phyloP scores from a whole-genome alignment of 2,797 vertebrate genomes.

The Toxotes lorentzi region DNA sequence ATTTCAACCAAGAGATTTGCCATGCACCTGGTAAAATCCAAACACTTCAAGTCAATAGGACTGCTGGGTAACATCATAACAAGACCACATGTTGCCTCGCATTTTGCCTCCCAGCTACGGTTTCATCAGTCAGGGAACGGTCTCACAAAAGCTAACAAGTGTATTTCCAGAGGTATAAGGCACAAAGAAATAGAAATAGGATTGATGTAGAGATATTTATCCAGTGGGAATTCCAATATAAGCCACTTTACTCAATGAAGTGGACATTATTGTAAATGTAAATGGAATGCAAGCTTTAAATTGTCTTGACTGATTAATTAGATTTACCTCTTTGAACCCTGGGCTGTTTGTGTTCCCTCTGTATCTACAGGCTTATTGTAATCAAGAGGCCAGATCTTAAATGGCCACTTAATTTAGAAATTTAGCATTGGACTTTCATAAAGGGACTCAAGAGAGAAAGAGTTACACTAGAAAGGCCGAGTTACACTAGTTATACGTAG shows the following conservation, averaged over 20 bases:
- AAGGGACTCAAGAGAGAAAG: neutral
- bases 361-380: slow-evolving; percentile 4
- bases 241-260: slow-evolving; percentile 19
- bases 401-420: neutral
- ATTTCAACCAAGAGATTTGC: slow-evolving; percentile 70
- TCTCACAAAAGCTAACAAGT: slow-evolving; percentile 5
- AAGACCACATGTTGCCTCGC: slow-evolving; percentile 52
- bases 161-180: neutral
- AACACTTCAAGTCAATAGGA: slow-evolving; percentile 71
- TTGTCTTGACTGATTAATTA: slow-evolving; percentile 11
- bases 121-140: slow-evolving; percentile 21
- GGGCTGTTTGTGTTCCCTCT: slow-evolving; percentile 11
- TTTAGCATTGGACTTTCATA: neutral
- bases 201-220: neutral
- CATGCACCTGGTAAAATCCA: slow-evolving; percentile 68
- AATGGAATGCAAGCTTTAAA: slow-evolving; percentile 13
- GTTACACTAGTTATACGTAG: neutral
- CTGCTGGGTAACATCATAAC: slow-evolving; percentile 56
- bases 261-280: slow-evolving; percentile 35
- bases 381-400: slow-evolving; percentile 3
- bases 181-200: neutral
- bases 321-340: slow-evolving; percentile 16
- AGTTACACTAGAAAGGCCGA: neutral
- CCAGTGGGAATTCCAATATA: neutral
- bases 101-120: slow-evolving; percentile 20